Conservation (phyloP, 2,888 invertebrate species). For the Dexiosoma caninum region DNA sequence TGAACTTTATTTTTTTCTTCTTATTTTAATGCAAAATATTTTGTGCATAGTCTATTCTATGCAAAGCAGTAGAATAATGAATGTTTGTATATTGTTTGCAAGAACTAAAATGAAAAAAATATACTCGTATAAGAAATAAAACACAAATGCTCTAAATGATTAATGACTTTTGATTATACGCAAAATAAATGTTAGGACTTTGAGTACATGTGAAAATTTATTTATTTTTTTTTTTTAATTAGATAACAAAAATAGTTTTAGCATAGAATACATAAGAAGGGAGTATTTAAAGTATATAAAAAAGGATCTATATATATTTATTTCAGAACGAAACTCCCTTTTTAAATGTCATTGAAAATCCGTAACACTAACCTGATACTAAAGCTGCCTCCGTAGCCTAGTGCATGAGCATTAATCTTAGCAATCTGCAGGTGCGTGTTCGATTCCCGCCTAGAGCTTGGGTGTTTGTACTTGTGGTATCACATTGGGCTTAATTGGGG, state of each 20-base stretch:
- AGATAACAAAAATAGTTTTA: neutral
- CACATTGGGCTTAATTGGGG: too few relatives aligned
- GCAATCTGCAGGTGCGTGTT: too few relatives aligned
- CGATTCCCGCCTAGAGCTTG: too few relatives aligned
- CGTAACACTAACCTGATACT: too few relatives aligned
- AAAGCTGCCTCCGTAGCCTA: too few relatives aligned
- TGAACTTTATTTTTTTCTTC: conserved; percentile 30
- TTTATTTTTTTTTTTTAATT: conserved; percentile 16
- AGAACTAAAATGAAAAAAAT: neutral
- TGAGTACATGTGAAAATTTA: neutral
- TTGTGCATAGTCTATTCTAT: conserved; percentile 16
- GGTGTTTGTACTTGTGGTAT: too few relatives aligned
- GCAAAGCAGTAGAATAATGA: conserved; percentile 26
- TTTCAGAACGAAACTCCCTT: too few relatives aligned
- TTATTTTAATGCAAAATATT: conserved; percentile 24
- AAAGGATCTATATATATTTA: too few relatives aligned
- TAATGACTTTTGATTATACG: conserved; percentile 60
- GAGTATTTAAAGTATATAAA: neutral
- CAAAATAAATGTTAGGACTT: conserved; percentile 22
- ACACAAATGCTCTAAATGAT: conserved; percentile 39
- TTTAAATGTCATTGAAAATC: too few relatives aligned
- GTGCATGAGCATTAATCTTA: too few relatives aligned
- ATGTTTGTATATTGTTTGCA: neutral
- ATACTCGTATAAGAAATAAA: neutral
- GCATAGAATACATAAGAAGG: neutral